Conservation (phyloP, 2,888 invertebrate species). For the Euspilapteryx auroguttella region DNA sequence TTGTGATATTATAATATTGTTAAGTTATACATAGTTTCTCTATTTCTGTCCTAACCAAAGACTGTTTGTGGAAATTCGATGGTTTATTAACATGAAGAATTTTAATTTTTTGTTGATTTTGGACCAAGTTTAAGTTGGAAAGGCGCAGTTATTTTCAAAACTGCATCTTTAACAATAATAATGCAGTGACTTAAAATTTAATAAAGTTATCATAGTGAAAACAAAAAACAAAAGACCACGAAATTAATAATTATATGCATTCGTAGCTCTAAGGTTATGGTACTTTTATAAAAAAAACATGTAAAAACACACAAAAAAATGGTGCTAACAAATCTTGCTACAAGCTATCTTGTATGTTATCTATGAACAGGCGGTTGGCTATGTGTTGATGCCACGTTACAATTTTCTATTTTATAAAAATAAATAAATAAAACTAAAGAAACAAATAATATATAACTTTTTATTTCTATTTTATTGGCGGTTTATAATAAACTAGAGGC, state of each 20-base stretch:
- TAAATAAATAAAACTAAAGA: constrained; percentile 43
- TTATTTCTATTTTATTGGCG: background rate
- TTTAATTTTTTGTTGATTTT: constrained; percentile 30
- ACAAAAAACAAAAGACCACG: background rate
- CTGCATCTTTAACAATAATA: too few relatives aligned
- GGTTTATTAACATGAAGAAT: too few relatives aligned
- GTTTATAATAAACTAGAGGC: too few relatives aligned
- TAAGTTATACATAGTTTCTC: constrained; percentile 37
- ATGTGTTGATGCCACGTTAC: constrained; percentile 42
- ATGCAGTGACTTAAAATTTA: too few relatives aligned
- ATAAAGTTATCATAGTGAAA: constrained; percentile 4
- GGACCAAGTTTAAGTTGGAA: constrained; percentile 42
- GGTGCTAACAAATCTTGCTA: constrained; percentile 56
- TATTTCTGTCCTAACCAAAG: constrained; percentile 55
- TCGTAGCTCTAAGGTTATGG: constrained; percentile 46
- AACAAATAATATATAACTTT: background rate
- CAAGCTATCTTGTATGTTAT: constrained; percentile 44
- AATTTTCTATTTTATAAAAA: constrained; percentile 34
- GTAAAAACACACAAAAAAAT: constrained; percentile 29
- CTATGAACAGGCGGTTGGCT: constrained; percentile 35
- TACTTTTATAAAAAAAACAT: constrained; percentile 44
- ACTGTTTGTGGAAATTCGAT: too few relatives aligned
- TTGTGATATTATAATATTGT: constrained; percentile 53
- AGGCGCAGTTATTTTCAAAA: too few relatives aligned
- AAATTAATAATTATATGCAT: constrained; percentile 34